Evolutionary conservation across 1,140 invertebrate species (phyloP), one percentile per base, ranked within the genome.

Genomic region (Lerema accius): DNA sequence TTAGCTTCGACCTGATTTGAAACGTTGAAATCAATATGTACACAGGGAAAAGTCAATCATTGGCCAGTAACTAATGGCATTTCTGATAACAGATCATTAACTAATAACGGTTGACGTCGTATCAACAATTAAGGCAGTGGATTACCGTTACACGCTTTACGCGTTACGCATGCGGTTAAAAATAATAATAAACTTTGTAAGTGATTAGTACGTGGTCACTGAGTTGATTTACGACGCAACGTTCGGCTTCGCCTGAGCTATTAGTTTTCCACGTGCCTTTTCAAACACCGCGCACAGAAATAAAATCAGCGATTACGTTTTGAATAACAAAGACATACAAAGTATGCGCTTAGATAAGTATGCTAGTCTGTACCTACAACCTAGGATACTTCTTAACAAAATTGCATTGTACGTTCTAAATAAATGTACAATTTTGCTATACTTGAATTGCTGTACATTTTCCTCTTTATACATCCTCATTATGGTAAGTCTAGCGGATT

Each of bases 151-250:
- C 42, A 45, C 42, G 35, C 10, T 32, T 17, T 40, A 49, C 5
- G 15, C 16, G 5, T 23, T 39, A 32, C 35, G 19, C 4, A 19
- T 19, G 19, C 5, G 19, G 17, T 53, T 50, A 26, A 23, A 23
- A 50, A 35, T 10, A 4, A 11, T 10, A 35, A 48, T 48, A 14
- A n/a, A 49, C 26, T 50, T 50, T 50, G 48, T 35, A 13, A 19
- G 26, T 17, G 32, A 50, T 50, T 50, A 56, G 40, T 45, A 32
- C 23, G 39, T 17, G 53, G 53, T 40, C 23, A 32, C 23, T 45
- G 10, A 43, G 10, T 43, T 56, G 51, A 56, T 56, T 56, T 56
- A 56, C 39, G 13, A 56, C 14, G 40, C 28, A 42, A 10, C 3
- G 50, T 55, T 23, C n/a, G 7, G 19, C 28, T 43, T 28, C n/a